phyloP scores from a whole-genome alignment of 2,888 invertebrate genomes.

The Nebria brevicollis region DNA sequence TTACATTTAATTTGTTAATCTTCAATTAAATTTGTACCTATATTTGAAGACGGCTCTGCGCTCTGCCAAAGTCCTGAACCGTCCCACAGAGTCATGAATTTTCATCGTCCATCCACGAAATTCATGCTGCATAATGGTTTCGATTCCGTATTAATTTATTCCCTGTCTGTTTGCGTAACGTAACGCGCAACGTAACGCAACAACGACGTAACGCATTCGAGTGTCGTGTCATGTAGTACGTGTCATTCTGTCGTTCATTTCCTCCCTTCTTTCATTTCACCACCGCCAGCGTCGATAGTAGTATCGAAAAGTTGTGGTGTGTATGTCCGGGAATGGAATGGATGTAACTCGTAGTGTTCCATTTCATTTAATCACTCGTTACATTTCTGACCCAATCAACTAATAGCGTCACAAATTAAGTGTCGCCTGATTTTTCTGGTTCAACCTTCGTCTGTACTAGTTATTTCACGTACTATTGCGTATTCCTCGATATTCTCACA shows the following conservation, averaged over 20 bases:
- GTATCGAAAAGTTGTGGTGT: neutral
- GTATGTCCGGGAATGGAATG: neutral
- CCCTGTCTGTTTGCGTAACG: constrained; percentile 48
- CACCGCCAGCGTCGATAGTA: constrained; percentile 29
- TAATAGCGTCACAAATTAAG: constrained; percentile 55
- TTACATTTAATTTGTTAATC: neutral
- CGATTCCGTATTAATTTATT: constrained; percentile 55
- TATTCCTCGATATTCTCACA: no score
- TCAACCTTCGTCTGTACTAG: neutral
- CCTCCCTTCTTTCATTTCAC: constrained; percentile 51
- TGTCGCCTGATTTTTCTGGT: constrained; percentile 14
- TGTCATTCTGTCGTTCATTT: constrained; percentile 50
- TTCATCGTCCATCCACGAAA: constrained; percentile 51
- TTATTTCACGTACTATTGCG: no score
- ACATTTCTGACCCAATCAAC: constrained; percentile 51
- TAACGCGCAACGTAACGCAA: constrained; percentile 23
- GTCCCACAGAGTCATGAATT: constrained; percentile 54
- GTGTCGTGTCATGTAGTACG: constrained; percentile 33
- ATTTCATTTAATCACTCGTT: constrained; percentile 43
- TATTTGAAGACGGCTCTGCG: neutral
- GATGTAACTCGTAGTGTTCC: constrained; percentile 20
- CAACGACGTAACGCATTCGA: constrained; percentile 2
- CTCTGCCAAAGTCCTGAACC: constrained; percentile 52
- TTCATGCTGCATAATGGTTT: constrained; percentile 53
- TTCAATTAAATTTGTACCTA: neutral